Evolutionary conservation across 2,888 invertebrate species (phyloP).

Genomic region (Deroplatys truncata): DNA sequence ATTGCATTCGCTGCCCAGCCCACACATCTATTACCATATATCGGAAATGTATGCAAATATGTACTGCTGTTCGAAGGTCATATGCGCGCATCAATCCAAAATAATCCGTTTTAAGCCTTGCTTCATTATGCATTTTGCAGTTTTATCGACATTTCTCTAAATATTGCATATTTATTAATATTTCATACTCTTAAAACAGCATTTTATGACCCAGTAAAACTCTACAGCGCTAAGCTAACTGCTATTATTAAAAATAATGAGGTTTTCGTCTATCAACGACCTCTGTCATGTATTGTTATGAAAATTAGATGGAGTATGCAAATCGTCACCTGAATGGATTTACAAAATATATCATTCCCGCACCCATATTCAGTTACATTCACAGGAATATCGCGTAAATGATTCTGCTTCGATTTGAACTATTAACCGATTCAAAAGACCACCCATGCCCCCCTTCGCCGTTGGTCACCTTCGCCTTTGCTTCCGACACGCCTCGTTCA

Average conservation of each 20-base stretch:
- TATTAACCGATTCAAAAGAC: no score
- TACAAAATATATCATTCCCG: no score
- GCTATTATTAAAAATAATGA: not conserved
- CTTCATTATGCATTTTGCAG: not conserved
- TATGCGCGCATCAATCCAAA: not conserved
- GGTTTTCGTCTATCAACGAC: not conserved
- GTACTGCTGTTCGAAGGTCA: not conserved
- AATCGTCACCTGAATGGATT: no score
- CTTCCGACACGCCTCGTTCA: no score
- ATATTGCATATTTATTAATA: not conserved
- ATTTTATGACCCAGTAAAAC: not conserved
- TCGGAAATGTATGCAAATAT: not conserved
- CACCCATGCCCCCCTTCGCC: no score
- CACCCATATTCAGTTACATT: no score
- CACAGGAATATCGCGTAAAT: no score
- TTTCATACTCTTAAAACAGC: not conserved
- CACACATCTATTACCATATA: not conserved
- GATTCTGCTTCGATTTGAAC: no score
- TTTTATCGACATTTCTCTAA: not conserved
- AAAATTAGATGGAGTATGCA: no score
- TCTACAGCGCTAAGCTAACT: not conserved
- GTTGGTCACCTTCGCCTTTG: no score
- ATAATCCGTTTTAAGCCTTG: not conserved
- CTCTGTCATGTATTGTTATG: no score
- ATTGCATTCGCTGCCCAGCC: not conserved